Percentiles rank a stretch among this genome's conserved stretches.
Conservation (phyloP, 2,888 invertebrate genomes). For the Cacoxenus indagator region DNA sequence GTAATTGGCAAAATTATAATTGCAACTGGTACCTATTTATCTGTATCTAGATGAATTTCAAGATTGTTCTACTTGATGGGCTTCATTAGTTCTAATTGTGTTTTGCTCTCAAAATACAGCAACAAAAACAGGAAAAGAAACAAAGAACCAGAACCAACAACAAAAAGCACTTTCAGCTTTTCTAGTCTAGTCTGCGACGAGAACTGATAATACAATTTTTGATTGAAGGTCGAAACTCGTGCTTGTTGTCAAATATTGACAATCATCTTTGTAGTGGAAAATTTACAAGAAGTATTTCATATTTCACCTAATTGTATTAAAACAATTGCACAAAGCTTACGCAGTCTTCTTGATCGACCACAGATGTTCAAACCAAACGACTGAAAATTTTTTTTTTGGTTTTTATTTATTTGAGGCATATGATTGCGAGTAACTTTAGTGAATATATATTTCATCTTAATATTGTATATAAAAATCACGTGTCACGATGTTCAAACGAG, state of each 20-base stretch:
- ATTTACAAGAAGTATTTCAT: not conserved
- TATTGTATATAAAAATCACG: too few species aligned
- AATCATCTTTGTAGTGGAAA: not conserved
- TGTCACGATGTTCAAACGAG: too few species aligned
- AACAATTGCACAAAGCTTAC: not conserved
- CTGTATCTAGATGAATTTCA: not conserved
- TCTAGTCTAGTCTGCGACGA: not conserved
- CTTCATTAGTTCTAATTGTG: constrained; percentile 1
- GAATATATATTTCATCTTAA: too few species aligned
- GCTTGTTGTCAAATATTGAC: too few species aligned
- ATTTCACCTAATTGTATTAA: not conserved
- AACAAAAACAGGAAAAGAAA: not conserved
- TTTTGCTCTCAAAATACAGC: not conserved
- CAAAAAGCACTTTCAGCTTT: too few species aligned
- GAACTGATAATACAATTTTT: not conserved
- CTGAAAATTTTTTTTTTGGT: not conserved
- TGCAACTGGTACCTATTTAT: not conserved
- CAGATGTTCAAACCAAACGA: not conserved
- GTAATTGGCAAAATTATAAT: constrained; percentile 1
- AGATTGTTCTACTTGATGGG: not conserved
- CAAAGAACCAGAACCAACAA: not conserved
- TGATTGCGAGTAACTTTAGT: too few species aligned
- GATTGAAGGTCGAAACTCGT: not conserved
- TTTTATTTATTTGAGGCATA: too few species aligned
- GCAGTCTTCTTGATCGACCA: not conserved